Conservation (phyloP, 2,797 vertebrate genomes). For the Sebastes iracundus region DNA sequence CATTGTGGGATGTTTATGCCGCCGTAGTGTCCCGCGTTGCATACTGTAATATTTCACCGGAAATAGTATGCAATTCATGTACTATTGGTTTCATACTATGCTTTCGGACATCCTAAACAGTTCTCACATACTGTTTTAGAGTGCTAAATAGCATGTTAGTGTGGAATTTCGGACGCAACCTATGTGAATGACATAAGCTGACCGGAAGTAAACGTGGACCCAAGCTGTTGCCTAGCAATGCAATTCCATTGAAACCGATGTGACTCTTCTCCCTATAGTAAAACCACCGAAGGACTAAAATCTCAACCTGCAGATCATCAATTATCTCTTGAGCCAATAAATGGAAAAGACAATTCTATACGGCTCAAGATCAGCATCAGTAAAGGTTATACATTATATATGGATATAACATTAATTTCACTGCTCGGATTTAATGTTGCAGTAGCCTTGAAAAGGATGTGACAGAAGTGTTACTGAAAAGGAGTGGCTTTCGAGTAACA, state of each 20-base stretch:
- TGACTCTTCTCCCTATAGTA: neutral
- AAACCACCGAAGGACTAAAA: neutral
- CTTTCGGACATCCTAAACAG: too few species aligned
- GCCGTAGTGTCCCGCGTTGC: fast-evolving
- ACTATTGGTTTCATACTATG: too few species aligned
- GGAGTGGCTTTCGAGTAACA: neutral
- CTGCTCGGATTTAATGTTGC: neutral
- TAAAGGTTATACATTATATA: neutral
- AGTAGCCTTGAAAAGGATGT: conserved; percentile 4
- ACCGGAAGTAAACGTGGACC: too few species aligned
- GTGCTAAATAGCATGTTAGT: too few species aligned
- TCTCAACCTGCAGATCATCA: neutral
- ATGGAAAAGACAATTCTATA: neutral
- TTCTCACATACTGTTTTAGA: too few species aligned
- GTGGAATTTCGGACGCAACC: too few species aligned
- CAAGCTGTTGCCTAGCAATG: too few species aligned
- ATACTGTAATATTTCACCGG: too few species aligned
- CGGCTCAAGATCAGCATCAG: neutral
- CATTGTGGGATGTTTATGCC: too few species aligned
- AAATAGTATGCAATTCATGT: too few species aligned
- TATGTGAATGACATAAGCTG: too few species aligned
- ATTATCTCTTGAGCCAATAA: neutral
- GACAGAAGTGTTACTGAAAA: neutral
- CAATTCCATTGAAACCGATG: too few species aligned
- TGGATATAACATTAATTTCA: neutral